Base-by-base conservation (phyloP, 2,113 vertebrate genomes). In the Leucoraja erinaceus region DNA sequence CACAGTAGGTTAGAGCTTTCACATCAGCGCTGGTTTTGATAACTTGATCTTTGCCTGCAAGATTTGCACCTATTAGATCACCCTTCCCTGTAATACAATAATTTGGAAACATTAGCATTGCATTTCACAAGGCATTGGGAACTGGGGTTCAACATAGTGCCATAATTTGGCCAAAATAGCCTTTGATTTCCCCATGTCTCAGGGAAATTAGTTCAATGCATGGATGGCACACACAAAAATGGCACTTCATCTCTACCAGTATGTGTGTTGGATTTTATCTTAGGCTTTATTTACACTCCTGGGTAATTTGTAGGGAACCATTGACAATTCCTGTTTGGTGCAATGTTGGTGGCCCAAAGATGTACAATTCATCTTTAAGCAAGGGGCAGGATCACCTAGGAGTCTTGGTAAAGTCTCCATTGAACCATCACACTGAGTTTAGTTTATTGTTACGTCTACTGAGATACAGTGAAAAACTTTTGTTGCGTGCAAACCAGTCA, bases 1-100 rank as follows among this genome's bases (percentile, higher is more conserved):
- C 98, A 93, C 98, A 99, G 96, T 99, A 99, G 0, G 98, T 99
- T 94, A 99, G 95, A 72, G 98, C 98, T 96, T 99, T 99, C 94
- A 99, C 98, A 28, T 99, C 98, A 0, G 98, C 98, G 0, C 99
- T 99, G 93, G 98, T 99, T 96, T 99, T 99, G 94, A 99, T 98
- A 90, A 98, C 98, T 95, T 98, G 96, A 94, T 99, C 97, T 93
- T 97, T 97, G 94, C 97, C 96, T 93, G 98, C 97, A 92, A 99
- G 95, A 94, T 98, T 98, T 12, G 98, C 98, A 93, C 98, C 98
- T 93, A 99, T 99, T 95, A 99, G 96, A 94, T 99, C 98, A 28
- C 98, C 98, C 96, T 99, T 99, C 93, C 98, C 98, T 99, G 95
- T 93, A 95, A 95, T 83, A 93, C 93, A 74, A 91, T 38, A 94